These are phyloP conservation scores for Delphinus delphis DNA, from an alignment of 2,113 vertebrate species.

Conservation along the genomic window DNA sequence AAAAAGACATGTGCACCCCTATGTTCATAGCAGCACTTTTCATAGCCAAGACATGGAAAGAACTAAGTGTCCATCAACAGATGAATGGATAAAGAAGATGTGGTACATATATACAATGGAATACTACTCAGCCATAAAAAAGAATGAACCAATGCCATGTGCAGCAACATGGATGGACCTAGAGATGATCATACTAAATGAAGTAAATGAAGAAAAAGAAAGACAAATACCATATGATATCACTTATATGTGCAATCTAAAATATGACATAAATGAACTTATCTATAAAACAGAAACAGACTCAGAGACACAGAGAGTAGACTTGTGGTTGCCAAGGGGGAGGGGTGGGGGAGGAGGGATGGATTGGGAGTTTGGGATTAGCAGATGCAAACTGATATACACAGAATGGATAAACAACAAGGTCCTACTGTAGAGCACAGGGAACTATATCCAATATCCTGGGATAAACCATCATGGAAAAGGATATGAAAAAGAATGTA, in stretches of 20 bases:
- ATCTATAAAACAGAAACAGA: neutral
- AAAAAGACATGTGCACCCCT: neutral
- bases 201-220: neutral
- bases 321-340: neutral
- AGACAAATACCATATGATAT: neutral
- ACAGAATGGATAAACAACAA: neutral
- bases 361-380: neutral
- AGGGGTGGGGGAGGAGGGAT: neutral
- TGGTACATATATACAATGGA: neutral
- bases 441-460: neutral
- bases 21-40: neutral
- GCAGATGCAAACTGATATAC: neutral
- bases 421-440: neutral
- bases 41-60: neutral
- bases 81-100: neutral
- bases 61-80: neutral
- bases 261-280: neutral
- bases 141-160: neutral
- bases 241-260: neutral
- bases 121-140: neutral
- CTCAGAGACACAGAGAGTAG: neutral
- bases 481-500: neutral
- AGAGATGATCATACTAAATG: neutral
- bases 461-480: neutral
- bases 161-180: neutral